Conservation (phyloP, 2,797 vertebrate genomes). For the Anabacerthia variegaticeps region DNA sequence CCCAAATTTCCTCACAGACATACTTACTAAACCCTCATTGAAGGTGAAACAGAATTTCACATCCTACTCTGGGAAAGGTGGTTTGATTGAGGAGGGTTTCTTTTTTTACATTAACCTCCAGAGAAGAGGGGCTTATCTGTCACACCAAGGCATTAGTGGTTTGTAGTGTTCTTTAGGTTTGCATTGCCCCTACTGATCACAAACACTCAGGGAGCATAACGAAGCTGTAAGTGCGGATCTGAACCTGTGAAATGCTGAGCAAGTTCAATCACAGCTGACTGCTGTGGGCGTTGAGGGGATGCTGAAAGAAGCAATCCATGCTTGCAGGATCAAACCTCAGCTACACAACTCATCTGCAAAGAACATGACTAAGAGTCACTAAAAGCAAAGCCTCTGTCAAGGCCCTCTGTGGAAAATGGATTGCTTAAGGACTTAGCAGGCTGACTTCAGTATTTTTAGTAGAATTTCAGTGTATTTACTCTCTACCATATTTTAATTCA, state of each 20-base stretch:
- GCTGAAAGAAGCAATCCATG: constrained; percentile 18
- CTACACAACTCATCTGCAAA: constrained; percentile 5
- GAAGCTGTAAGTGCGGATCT: not conserved
- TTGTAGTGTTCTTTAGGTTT: not conserved
- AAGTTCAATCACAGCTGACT: constrained; percentile 33
- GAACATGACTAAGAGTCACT: not conserved
- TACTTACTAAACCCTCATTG: not conserved
- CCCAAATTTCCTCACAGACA: constrained; percentile 1
- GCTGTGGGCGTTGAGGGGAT: constrained; percentile 16
- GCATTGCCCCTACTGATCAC: not conserved
- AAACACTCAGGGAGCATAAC: not conserved
- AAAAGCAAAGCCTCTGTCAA: constrained; percentile 10
- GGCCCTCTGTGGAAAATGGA: not conserved
- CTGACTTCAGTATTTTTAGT: constrained; percentile 27
- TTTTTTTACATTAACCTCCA: not conserved
- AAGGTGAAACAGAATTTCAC: constrained; percentile 33
- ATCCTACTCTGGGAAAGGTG: not conserved
- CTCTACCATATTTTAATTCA: constrained; percentile 26
- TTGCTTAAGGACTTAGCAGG: constrained; percentile 3
- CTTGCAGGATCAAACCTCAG: constrained; percentile 24
- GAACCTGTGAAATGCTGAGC: constrained; percentile 47
- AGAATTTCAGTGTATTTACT: constrained; percentile 35
- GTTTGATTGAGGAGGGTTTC: not conserved
- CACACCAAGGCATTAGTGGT: not conserved
- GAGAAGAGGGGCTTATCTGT: not conserved